Percentiles rank a stretch among this genome's conserved stretches.
These are phyloP conservation scores for Cyrtonyx montezumae DNA, from an alignment of 2,113 vertebrate genomes.

Conservation along the genomic window DNA sequence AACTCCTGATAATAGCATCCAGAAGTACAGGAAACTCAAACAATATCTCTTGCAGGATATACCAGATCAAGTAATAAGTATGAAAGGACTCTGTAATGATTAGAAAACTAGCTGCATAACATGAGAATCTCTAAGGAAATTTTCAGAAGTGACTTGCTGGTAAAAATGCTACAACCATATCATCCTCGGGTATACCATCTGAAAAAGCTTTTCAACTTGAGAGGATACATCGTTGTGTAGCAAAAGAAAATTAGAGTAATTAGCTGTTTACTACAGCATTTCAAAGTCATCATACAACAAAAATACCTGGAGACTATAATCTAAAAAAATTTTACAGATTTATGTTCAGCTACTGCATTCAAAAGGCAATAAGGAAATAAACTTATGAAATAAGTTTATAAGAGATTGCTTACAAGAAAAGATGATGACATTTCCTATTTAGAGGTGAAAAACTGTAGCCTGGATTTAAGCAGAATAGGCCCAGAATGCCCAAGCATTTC, in stretches of 20 bases:
- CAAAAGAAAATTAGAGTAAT: neutral
- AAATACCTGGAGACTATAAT: neutral
- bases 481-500: neutral
- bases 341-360: neutral
- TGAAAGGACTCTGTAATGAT: neutral
- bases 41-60: neutral
- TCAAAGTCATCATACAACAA: neutral
- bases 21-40: neutral
- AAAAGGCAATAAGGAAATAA: neutral
- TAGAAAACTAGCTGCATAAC: neutral
- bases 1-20: neutral
- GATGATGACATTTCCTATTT: neutral
- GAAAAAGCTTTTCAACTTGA: neutral
- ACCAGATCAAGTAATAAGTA: neutral
- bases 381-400: neutral
- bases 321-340: neutral
- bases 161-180: neutral
- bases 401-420: neutral
- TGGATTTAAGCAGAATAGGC: neutral
- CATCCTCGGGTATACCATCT: neutral
- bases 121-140: neutral
- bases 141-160: neutral
- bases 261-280: neutral
- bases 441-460: neutral
- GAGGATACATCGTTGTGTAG: neutral